Base-by-base conservation (phyloP, 2,113 vertebrate genomes). In the Falcunculus frontatus region DNA sequence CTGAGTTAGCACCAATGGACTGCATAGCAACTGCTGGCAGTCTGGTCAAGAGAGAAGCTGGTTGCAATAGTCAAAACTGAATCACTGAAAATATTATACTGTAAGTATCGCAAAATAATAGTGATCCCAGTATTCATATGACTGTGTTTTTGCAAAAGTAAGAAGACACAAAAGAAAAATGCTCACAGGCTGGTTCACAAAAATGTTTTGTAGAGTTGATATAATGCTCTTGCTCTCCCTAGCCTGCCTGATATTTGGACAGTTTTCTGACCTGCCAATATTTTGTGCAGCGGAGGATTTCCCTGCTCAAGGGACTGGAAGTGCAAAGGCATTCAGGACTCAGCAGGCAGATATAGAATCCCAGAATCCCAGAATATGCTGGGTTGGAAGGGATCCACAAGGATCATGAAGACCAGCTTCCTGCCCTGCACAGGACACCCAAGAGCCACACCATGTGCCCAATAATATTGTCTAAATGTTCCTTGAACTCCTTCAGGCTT, bases 311-410 rank as follows among this genome's bases (percentile, higher is more conserved):
- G 3, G 18, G 22, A 76, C 7, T 3, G 4, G 63, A 74, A 29
- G 4, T 26, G 4, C 15, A 70, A 72, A 79, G 17, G n/a, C 42
- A 46, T 49, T 88, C 0, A 0, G 9, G 39, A 33, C 2, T 26
- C 4, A 3, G 2, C 4, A 42, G 37, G 16, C 9, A 53, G 20
- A 5, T 11, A 17, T 5, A 59, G 4, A 87, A 44, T 23, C 37
- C 27, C 22, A 60, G 33, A 57, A 35, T 42, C 13, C 7, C 21
- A 67, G 37, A 87, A 37, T 23, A 46, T 9, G 33, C 39, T 46
- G 39, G 53, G 18, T 16, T 46, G 18, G 27, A 57, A 67, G 20
- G 8, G 13, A 56, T 8, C 13, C 16, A 56, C 10, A 30, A 49
- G 16, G 13, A 57, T 42, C 30, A 35, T 35, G n/a, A 47, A 41